Evolutionary conservation across 2,888 invertebrate genomes (phyloP).

Genomic region (Sclerodermus sp.): DNA sequence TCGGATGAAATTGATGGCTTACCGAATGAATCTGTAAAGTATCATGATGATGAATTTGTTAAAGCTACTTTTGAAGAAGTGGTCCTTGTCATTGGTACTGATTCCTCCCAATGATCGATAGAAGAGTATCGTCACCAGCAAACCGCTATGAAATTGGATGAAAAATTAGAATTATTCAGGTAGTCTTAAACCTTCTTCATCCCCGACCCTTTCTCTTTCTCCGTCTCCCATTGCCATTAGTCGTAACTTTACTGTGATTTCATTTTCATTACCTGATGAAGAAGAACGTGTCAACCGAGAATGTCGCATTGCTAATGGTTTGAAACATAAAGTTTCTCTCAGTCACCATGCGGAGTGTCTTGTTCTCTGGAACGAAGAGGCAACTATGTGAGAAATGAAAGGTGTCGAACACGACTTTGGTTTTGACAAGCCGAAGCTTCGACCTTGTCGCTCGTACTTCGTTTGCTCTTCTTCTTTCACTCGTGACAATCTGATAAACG

Average conservation of each 20-base stretch:
- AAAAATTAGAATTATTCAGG: background rate
- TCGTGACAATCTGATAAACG: background rate
- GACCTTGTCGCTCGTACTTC: no score
- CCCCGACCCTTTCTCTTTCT: background rate
- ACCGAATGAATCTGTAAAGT: constrained; percentile 69
- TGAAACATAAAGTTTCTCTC: constrained; percentile 80
- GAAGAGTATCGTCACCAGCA: constrained; percentile 81
- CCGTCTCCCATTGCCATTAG: no score
- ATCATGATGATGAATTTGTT: constrained; percentile 62
- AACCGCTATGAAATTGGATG: constrained; percentile 64
- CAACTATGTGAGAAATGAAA: constrained; percentile 32
- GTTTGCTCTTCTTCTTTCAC: no score
- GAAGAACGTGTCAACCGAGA: constrained; percentile 85
- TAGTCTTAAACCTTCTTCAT: background rate
- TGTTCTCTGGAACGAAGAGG: constrained; percentile 72
- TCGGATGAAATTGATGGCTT: constrained; percentile 14
- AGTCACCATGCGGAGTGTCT: constrained; percentile 71
- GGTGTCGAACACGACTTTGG: no score
- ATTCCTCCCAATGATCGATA: constrained; percentile 73
- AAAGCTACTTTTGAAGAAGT: constrained; percentile 58
- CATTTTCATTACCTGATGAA: constrained; percentile 72
- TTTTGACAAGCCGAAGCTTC: no score
- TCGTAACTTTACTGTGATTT: background rate
- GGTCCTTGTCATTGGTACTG: constrained; percentile 53
- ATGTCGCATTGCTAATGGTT: constrained; percentile 81